These are phyloP conservation scores for Subacronicta megacephala DNA, from an alignment of 2,888 invertebrate species.

Conservation along the genomic window DNA sequence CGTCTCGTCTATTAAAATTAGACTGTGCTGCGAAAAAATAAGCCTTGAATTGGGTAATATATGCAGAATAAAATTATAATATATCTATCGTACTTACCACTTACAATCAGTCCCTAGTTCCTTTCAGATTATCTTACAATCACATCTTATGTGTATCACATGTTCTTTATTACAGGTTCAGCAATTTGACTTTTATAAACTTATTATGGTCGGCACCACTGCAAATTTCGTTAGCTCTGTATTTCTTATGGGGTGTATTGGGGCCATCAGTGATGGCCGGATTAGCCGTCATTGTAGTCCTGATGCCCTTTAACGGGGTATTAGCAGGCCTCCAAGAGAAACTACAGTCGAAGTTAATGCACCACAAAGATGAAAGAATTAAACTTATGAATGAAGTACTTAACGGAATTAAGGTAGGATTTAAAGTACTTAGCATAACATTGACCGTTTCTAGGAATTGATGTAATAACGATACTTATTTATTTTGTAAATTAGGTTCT, in stretches of 20 bases:
- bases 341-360: conserved; percentile 94
- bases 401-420: conserved; percentile 93
- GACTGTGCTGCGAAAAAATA: too few species aligned
- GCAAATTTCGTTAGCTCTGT: conserved; percentile 94
- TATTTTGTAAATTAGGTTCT: conserved; percentile 84
- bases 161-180: conserved; percentile 82
- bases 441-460: not conserved
- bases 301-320: conserved; percentile 95
- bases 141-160: not conserved
- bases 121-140: not conserved
- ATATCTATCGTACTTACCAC: too few species aligned
- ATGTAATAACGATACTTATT: not conserved
- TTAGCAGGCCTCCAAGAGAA: conserved; percentile 93
- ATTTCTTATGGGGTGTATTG: conserved; percentile 93
- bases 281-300: conserved; percentile 95
- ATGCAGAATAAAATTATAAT: too few species aligned
- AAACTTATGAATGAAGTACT: conserved; percentile 96
- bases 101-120: too few species aligned
- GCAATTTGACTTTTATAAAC: conserved; percentile 94
- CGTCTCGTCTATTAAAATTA: too few species aligned
- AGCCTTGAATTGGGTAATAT: too few species aligned
- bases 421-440: not conserved
- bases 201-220: conserved; percentile 95
- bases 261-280: conserved; percentile 96
- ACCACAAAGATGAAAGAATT: conserved; percentile 95